These are phyloP conservation scores for Malurus melanocephalus DNA, from an alignment of 2,113 vertebrate species.

Conservation along the genomic window DNA sequence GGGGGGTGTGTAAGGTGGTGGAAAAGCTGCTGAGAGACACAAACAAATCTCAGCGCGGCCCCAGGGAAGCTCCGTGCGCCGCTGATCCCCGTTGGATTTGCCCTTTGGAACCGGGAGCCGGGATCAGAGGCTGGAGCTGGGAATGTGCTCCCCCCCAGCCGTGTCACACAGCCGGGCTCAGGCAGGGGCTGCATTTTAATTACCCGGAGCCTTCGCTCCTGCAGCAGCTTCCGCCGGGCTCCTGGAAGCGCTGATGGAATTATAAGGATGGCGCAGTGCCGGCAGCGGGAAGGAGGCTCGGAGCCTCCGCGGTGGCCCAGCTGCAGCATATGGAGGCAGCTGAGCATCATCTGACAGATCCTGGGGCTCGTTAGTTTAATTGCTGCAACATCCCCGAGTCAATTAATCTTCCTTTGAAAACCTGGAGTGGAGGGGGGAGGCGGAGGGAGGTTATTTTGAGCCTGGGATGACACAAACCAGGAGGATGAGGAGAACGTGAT, in stretches of 20 bases:
- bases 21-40: not conserved
- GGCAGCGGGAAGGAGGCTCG: not conserved
- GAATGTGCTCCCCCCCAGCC: not conserved
- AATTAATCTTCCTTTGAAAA: conserved; percentile 53
- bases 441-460: not conserved
- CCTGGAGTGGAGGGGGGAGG: not conserved
- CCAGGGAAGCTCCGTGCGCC: fast-evolving
- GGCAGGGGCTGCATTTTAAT: not conserved
- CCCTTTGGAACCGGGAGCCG: fast-evolving
- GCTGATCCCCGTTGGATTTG: fast-evolving
- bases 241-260: not conserved
- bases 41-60: fast-evolving
- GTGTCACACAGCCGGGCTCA: not conserved
- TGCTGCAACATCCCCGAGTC: not conserved
- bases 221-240: not conserved
- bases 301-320: not conserved
- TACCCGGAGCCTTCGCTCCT: fast-evolving
- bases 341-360: conserved; percentile 19
- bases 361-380: conserved; percentile 15
- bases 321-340: conserved; percentile 41
- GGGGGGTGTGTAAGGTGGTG: not conserved
- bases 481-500: conserved; percentile 2
- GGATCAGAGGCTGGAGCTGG: not conserved
- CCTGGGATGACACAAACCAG: conserved; percentile 1
- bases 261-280: not conserved